Conservation (phyloP, 2,888 invertebrate species). For the Drosophila rubida region DNA sequence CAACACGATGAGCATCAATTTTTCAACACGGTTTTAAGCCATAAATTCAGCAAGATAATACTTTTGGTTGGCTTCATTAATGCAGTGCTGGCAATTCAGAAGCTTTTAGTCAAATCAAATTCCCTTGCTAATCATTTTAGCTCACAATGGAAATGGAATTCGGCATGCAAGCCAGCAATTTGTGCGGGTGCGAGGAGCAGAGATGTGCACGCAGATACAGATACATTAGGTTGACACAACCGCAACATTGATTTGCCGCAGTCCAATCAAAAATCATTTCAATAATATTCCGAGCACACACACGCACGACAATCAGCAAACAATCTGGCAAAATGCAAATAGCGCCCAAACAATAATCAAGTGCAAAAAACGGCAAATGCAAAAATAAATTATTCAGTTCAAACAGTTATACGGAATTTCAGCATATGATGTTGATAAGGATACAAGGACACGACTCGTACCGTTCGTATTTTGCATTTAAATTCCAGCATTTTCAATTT, state of each 20-base stretch:
- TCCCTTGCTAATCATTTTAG: constrained; percentile 45
- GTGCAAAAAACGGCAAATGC: constrained; percentile 12
- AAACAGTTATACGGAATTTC: not conserved
- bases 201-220: constrained; percentile 1
- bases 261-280: constrained; percentile 64
- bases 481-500: constrained; percentile 3
- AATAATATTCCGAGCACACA: constrained; percentile 43
- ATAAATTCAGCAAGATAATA: constrained; percentile 1
- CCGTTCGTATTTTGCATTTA: not conserved
- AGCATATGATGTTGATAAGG: not conserved
- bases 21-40: not conserved
- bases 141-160: constrained; percentile 25
- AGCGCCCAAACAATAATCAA: constrained; percentile 31
- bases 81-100: constrained; percentile 19
- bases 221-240: constrained; percentile 13
- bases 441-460: not conserved
- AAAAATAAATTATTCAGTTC: constrained; percentile 36
- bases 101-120: constrained; percentile 46
- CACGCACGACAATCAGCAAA: constrained; percentile 66
- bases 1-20: no score
- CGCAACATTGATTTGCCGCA: constrained; percentile 42
- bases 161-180: constrained; percentile 44
- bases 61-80: constrained; percentile 6
- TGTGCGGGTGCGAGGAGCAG: not conserved
- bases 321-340: constrained; percentile 72